Evolutionary conservation across 2,113 vertebrate genomes (phyloP).

Genomic region (Zosterops borbonicus): DNA sequence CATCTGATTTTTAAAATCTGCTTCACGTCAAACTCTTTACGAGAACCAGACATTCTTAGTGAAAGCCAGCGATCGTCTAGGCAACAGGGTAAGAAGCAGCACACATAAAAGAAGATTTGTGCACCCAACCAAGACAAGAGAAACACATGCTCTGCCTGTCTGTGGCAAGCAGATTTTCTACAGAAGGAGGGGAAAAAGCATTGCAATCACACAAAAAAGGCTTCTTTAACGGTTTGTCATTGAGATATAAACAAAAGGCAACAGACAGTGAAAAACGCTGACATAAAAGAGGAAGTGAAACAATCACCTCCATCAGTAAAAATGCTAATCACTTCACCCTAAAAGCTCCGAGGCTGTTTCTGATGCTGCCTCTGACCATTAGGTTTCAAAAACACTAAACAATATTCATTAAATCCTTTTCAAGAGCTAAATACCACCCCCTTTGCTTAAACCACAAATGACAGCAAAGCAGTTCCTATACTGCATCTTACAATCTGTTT

Average conservation of each 20-base stretch:
- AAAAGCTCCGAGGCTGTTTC: conserved; percentile 65
- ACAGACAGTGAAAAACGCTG: conserved; percentile 45
- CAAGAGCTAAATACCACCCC: conserved; percentile 73
- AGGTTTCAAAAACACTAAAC: conserved; percentile 70
- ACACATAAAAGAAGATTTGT: conserved; percentile 75
- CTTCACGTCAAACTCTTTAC: conserved; percentile 98
- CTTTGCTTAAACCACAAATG: conserved; percentile 74
- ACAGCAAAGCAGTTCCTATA: conserved; percentile 65
- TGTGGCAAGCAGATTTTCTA: conserved; percentile 65
- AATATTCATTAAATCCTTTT: conserved; percentile 78
- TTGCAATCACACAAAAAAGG: conserved; percentile 40
- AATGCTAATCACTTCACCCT: conserved; percentile 65
- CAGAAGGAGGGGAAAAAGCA: conserved; percentile 58
- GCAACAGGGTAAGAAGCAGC: conserved; percentile 82
- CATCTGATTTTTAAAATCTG: conserved; percentile 98
- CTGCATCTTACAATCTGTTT: conserved; percentile 46
- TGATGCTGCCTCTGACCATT: conserved; percentile 65
- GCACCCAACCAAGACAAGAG: conserved; percentile 76
- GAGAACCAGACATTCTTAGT: conserved; percentile 93
- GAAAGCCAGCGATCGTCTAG: conserved; percentile 86
- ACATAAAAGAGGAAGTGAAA: conserved; percentile 54
- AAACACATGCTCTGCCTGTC: conserved; percentile 73
- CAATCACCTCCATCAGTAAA: conserved; percentile 63
- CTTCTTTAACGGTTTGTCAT: conserved; percentile 48
- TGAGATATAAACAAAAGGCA: conserved; percentile 68